phyloP scores from a whole-genome alignment of 2,888 invertebrate genomes.

The Cosmia trapezina region DNA sequence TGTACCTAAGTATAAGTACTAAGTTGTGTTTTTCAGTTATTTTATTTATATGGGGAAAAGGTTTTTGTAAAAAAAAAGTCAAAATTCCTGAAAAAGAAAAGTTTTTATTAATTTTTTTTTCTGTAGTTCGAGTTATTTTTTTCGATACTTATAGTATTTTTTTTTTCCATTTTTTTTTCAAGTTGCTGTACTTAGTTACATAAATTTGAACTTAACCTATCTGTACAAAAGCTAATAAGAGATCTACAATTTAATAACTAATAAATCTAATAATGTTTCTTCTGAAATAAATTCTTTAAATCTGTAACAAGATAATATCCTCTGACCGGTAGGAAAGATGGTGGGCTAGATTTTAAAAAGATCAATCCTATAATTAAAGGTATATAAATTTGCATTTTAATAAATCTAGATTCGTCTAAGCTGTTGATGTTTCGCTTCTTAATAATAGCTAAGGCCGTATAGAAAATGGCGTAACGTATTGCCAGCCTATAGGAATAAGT shows the following conservation, averaged over 20 bases:
- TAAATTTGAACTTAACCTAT: conserved; percentile 43
- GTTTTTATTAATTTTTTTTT: conserved; percentile 75
- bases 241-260: conserved; percentile 56
- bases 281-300: conserved; percentile 70
- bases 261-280: conserved; percentile 53
- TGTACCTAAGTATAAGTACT: no score
- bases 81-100: conserved; percentile 80
- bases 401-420: conserved; percentile 41
- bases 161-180: conserved; percentile 42
- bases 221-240: conserved; percentile 57
- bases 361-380: conserved; percentile 37
- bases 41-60: background rate
- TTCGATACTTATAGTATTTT: conserved; percentile 63
- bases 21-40: background rate
- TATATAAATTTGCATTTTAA: conserved; percentile 39
- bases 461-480: conserved; percentile 17
- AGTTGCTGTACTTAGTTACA: conserved; percentile 20
- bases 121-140: conserved; percentile 70
- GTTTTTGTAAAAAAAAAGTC: conserved; percentile 72
- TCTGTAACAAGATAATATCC: conserved; percentile 73
- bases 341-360: conserved; percentile 73
- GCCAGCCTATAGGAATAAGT: conserved; percentile 17
- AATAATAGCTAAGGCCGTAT: conserved; percentile 26
- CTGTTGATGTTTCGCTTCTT: conserved; percentile 30
- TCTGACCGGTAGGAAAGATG: conserved; percentile 81